Base-by-base conservation (phyloP, 2,797 vertebrate species). In the Chloroceryle inda region DNA sequence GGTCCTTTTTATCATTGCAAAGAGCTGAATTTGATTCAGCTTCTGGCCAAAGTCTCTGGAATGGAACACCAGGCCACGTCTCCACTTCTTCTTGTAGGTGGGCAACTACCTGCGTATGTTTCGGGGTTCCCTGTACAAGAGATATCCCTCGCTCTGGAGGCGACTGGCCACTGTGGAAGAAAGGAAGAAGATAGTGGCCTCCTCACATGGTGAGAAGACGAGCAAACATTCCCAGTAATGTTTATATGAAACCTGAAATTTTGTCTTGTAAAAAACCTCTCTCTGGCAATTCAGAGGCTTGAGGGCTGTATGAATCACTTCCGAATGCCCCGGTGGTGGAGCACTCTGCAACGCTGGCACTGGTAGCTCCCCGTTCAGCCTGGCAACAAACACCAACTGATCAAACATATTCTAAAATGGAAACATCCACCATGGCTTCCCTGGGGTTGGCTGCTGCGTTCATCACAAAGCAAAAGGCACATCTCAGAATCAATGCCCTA, bases 61-160 rank as follows among this genome's bases (percentile, higher is more conserved):
- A 10, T 37, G 14, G 24, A 49, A n/a, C 6, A 13, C 37, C 31
- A 56, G 47, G 92, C 71, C 75, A 49, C 0, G 0, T 63, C 15
- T 82, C 17, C 35, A 1, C 63, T 53, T 95, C 82, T 91, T 24
- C 91, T 82, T 94, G 68, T 94, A 99, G 99, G 99, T 99, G 97
- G 99, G 99, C 63, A 99, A 99, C 98, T 99, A 99, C 98, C 91
- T 99, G 93, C 99, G 99, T 52, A 99, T 99, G 99, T 99, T 99
- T 94, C 99, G 99, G 97, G 99, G 99, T 44, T 99, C 99, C 52
- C 87, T 99, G 92, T 99, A 99, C 94, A 99, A 99, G 98, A 97
- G 99, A 81, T 99, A 99, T 64, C 99, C 99, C 22, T 99, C 99
- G 0, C 97, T 99, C 96, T 99, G 99, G 99, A 98, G 99, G 96